These are phyloP conservation scores for Artibeus jamaicensis DNA, from an alignment of 2,797 vertebrate species.

Conservation along the genomic window DNA sequence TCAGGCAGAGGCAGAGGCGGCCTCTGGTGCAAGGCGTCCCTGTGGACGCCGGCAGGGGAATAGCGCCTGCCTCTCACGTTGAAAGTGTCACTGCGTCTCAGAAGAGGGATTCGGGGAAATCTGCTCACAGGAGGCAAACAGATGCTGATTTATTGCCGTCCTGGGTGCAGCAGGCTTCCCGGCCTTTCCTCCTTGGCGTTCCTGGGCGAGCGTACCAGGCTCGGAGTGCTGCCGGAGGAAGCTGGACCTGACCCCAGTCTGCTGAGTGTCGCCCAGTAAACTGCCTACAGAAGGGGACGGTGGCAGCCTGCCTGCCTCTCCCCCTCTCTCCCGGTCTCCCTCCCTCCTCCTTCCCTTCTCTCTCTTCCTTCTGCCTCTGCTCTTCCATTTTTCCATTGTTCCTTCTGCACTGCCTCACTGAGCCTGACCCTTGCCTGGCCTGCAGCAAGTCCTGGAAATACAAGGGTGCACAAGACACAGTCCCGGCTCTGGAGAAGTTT, in stretches of 20 bases:
- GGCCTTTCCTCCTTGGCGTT: background rate
- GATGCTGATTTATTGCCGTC: background rate
- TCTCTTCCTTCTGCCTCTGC: background rate
- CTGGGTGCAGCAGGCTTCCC: accelerated
- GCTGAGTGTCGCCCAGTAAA: background rate
- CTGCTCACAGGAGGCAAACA: background rate
- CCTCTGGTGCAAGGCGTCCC: background rate
- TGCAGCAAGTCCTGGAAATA: background rate
- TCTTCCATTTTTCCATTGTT: background rate
- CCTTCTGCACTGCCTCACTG: background rate
- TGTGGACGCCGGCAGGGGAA: accelerated
- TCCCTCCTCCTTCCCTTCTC: background rate
- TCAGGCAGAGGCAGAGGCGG: background rate
- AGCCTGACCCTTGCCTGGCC: background rate
- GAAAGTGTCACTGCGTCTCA: accelerated
- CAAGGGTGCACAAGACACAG: background rate
- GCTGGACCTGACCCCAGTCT: background rate
- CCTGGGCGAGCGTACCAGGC: background rate
- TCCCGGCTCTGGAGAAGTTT: background rate
- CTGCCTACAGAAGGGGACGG: background rate
- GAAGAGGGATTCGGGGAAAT: background rate
- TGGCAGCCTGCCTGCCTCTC: background rate
- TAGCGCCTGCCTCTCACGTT: background rate
- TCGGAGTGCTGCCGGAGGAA: background rate
- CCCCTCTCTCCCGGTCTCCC: background rate